A percentile compares a stretch with the other conserved stretches of the same genome.
Evolutionary conservation across 2,797 vertebrate species (phyloP).

Genomic region (Thamnophis elegans): DNA sequence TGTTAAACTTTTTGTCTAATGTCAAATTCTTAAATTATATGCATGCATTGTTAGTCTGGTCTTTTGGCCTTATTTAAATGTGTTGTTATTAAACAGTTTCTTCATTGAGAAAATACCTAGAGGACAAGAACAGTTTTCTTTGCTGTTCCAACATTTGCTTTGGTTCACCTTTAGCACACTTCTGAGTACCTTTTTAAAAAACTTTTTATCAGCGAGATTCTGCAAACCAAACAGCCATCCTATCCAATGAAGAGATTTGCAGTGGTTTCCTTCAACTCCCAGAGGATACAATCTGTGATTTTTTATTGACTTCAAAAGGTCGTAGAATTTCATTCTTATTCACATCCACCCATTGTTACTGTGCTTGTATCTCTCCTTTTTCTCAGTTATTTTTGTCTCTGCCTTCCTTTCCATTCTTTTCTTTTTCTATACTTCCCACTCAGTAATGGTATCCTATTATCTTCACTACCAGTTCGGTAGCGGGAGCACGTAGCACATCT

Average conservation of each 20-base stretch:
- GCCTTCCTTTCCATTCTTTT: not conserved
- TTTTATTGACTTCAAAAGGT: not conserved
- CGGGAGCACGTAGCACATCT: too few species aligned
- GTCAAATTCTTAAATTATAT: not conserved
- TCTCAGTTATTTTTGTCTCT: not conserved
- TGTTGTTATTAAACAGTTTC: not conserved
- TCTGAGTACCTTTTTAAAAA: not conserved
- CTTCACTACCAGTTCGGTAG: too few species aligned
- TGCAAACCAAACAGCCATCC: not conserved
- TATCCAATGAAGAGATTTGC: not conserved
- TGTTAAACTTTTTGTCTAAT: not conserved
- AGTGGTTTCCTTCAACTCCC: not conserved
- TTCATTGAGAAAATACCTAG: not conserved
- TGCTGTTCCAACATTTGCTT: not conserved
- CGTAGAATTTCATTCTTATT: not conserved
- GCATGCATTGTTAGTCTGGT: not conserved
- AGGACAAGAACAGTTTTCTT: not conserved
- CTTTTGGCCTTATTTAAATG: not conserved
- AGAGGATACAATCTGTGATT: not conserved
- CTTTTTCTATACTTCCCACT: not conserved
- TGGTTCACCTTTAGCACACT: not conserved
- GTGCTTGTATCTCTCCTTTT: not conserved
- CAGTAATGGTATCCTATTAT: too few species aligned
- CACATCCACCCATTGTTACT: not conserved
- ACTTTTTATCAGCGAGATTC: not conserved